A percentile compares a stretch with the other conserved stretches of the same genome.
phyloP scores from a whole-genome alignment of 2,888 invertebrate genomes.

The Lasioglossum malachurum region DNA sequence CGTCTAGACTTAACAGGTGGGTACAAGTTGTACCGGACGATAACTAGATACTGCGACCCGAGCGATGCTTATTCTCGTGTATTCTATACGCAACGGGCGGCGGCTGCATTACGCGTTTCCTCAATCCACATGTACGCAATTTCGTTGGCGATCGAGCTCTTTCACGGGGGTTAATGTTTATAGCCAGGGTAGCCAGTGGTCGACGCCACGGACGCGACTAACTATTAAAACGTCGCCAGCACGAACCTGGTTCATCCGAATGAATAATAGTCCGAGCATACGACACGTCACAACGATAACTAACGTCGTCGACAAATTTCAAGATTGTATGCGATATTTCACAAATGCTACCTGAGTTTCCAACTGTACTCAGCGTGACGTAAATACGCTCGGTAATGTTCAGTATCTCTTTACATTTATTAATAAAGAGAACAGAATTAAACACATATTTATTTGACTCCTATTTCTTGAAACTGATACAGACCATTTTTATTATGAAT shows the following conservation, averaged over 20 bases:
- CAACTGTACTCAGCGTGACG: neutral
- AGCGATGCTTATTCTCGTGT: slow-evolving; percentile 19
- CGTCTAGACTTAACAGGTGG: slow-evolving; percentile 54
- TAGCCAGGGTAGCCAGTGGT: slow-evolving; percentile 43
- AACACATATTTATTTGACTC: too few species aligned
- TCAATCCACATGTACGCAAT: slow-evolving; percentile 44
- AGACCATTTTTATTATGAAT: too few species aligned
- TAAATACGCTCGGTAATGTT: too few species aligned
- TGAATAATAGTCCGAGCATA: slow-evolving; percentile 73
- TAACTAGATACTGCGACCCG: slow-evolving; percentile 51
- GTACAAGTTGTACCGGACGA: slow-evolving; percentile 53
- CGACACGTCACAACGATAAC: slow-evolving; percentile 65
- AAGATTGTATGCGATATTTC: slow-evolving; percentile 70
- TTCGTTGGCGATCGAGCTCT: slow-evolving; percentile 47
- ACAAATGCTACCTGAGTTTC: slow-evolving; percentile 20
- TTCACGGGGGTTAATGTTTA: slow-evolving; percentile 53
- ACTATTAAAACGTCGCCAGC: slow-evolving; percentile 53
- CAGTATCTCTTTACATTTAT: too few species aligned
- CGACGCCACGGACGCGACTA: slow-evolving; percentile 29
- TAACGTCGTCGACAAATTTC: slow-evolving; percentile 73
- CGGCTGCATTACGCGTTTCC: slow-evolving; percentile 42
- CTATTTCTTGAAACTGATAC: too few species aligned
- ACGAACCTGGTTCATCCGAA: slow-evolving; percentile 44
- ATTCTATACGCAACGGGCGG: slow-evolving; percentile 39
- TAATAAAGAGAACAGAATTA: too few species aligned